Evolutionary conservation across 1,140 invertebrate species (phyloP).

Genomic region (Babylonia areolata): DNA sequence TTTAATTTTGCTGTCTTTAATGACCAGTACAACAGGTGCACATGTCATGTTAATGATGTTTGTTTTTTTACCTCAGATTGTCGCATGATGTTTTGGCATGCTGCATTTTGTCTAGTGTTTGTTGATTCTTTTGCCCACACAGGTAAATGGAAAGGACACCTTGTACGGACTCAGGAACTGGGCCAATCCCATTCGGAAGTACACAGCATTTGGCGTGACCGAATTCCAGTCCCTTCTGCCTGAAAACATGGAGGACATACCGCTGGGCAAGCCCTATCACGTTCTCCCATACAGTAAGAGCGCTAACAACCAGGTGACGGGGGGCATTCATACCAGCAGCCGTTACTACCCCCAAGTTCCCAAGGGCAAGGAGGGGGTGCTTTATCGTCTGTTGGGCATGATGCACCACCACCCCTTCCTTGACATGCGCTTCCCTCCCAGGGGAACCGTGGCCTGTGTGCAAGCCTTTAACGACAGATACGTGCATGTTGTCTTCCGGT

Average conservation of each 20-base stretch:
- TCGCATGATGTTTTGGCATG: no score
- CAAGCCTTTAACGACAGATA: constrained; percentile 70
- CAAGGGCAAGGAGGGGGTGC: constrained; percentile 46
- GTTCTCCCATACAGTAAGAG: constrained; percentile 47
- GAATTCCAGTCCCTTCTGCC: constrained; percentile 67
- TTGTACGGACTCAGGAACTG: constrained; percentile 67
- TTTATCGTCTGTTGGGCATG: constrained; percentile 69
- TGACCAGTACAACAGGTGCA: no score
- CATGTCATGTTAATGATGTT: no score
- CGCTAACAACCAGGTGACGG: not conserved
- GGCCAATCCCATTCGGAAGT: constrained; percentile 50
- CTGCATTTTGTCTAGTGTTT: no score
- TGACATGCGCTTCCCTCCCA: constrained; percentile 71
- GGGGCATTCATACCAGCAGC: constrained; percentile 54
- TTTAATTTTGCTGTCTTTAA: no score
- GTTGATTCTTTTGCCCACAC: not conserved
- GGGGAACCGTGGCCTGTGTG: constrained; percentile 70
- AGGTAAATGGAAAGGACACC: constrained; percentile 25
- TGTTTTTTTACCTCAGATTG: no score
- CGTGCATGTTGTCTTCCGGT: constrained; percentile 76
- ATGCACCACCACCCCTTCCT: constrained; percentile 74
- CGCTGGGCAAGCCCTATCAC: constrained; percentile 57
- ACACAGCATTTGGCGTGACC: constrained; percentile 59
- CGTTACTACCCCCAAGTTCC: constrained; percentile 67
- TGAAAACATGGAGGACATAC: constrained; percentile 28